Evolutionary conservation across 2,113 vertebrate genomes (phyloP).

Genomic region (Anthoscopus minutus): DNA sequence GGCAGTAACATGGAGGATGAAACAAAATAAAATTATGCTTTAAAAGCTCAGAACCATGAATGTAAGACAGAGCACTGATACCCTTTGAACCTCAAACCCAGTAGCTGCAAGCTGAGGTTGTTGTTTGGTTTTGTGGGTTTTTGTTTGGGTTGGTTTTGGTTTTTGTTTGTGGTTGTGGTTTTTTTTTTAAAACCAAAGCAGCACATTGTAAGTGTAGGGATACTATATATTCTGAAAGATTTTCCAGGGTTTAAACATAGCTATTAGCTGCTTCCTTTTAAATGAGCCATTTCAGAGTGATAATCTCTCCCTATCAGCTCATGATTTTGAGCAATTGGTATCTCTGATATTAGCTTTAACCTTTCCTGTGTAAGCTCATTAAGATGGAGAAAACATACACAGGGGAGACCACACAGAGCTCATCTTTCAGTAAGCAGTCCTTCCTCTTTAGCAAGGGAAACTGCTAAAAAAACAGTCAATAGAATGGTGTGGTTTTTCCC

Average conservation of each 20-base stretch:
- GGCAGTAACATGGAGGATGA: not conserved
- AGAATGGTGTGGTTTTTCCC: not conserved
- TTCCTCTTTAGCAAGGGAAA: not conserved
- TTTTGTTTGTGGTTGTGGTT: too few relatives aligned
- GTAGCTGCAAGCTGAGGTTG: not conserved
- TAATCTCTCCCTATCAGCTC: conserved; percentile 12
- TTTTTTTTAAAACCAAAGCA: not conserved
- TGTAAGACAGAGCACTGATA: not conserved
- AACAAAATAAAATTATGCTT: not conserved
- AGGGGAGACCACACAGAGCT: not conserved
- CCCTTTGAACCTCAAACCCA: not conserved
- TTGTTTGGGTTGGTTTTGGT: too few relatives aligned
- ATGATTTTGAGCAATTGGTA: not conserved
- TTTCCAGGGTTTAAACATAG: not conserved
- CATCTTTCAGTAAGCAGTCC: not conserved
- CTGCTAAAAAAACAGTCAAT: not conserved
- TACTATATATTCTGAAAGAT: not conserved
- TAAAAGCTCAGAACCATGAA: not conserved
- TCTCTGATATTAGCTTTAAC: conserved; percentile 1
- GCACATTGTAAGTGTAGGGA: not conserved
- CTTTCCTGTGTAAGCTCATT: not conserved
- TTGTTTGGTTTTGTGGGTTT: not conserved
- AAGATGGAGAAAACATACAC: not conserved
- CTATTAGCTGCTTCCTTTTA: not conserved
- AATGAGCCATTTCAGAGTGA: not conserved